phyloP scores from a whole-genome alignment of 1,140 invertebrate genomes.

The Eubasilissa regina region DNA sequence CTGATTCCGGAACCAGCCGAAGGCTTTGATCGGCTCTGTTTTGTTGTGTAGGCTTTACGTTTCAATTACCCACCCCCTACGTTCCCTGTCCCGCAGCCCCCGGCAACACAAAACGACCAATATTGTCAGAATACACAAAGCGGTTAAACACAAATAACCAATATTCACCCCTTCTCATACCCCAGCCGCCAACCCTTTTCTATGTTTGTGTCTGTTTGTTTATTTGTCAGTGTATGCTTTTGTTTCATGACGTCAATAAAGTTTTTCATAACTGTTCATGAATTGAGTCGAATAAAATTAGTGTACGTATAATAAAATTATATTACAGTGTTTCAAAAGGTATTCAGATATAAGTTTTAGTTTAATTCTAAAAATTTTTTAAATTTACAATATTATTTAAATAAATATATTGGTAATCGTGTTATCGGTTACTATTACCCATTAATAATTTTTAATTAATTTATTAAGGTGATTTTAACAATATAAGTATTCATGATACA shows the following conservation, averaged over 20 bases:
- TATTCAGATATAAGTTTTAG: too few species aligned
- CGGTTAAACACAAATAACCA: conserved; percentile 55
- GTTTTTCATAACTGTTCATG: not conserved
- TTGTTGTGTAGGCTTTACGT: conserved; percentile 41
- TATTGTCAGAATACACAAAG: conserved; percentile 55
- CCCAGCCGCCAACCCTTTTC: not conserved
- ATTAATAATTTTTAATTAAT: too few species aligned
- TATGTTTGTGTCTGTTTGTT: conserved; percentile 3
- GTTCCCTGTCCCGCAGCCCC: not conserved
- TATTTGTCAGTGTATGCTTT: not conserved
- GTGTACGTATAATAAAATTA: too few species aligned
- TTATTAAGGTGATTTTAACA: too few species aligned
- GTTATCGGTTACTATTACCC: too few species aligned
- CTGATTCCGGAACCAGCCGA: conserved; percentile 19
- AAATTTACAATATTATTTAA: too few species aligned
- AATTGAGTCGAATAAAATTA: too few species aligned
- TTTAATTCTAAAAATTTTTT: too few species aligned
- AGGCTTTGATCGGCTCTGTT: conserved; percentile 33
- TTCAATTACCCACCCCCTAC: conserved; percentile 42
- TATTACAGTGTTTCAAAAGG: too few species aligned
- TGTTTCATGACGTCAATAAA: conserved; percentile 27
- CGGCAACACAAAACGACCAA: conserved; percentile 43
- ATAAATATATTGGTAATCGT: too few species aligned
- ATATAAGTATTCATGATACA: too few species aligned
- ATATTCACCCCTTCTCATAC: conserved; percentile 39